These are phyloP conservation scores for Rhyacophila brunnea DNA, from an alignment of 1,140 invertebrate species.

Conservation along the genomic window DNA sequence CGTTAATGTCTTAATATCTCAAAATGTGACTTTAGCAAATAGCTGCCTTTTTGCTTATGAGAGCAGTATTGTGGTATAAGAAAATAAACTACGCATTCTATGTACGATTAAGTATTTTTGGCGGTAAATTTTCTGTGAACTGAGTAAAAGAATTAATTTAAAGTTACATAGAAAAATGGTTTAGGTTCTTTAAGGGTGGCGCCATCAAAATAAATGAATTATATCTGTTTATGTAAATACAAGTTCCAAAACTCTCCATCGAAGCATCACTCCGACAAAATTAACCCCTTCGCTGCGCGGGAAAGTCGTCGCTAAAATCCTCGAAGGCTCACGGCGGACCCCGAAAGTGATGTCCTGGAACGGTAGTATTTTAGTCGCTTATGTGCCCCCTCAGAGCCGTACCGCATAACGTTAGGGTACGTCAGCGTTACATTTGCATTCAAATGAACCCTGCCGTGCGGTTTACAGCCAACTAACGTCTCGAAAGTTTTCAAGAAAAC, in stretches of 20 bases:
- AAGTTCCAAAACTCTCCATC: background rate
- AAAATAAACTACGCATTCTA: no score
- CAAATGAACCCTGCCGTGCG: constrained; percentile 18
- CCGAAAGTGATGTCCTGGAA: constrained; percentile 20
- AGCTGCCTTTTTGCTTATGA: no score
- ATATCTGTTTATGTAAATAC: no score
- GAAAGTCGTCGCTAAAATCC: constrained; percentile 3
- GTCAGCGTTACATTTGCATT: constrained; percentile 26
- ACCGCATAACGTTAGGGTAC: constrained; percentile 3
- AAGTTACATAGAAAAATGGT: no score
- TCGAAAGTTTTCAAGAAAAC: constrained; percentile 21
- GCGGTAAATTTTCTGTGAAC: no score
- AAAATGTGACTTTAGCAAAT: no score
- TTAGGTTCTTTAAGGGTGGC: no score
- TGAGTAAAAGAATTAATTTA: no score
- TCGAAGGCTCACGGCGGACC: constrained; percentile 7
- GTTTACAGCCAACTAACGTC: constrained; percentile 7
- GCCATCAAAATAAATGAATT: no score
- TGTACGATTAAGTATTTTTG: no score
- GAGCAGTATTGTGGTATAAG: no score
- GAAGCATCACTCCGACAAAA: background rate
- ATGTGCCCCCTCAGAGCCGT: background rate
- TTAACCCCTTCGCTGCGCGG: background rate
- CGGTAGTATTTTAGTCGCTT: constrained; percentile 22
- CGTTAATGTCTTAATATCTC: no score